phyloP scores from a whole-genome alignment of 2,797 vertebrate genomes.

The Falco peregrinus region DNA sequence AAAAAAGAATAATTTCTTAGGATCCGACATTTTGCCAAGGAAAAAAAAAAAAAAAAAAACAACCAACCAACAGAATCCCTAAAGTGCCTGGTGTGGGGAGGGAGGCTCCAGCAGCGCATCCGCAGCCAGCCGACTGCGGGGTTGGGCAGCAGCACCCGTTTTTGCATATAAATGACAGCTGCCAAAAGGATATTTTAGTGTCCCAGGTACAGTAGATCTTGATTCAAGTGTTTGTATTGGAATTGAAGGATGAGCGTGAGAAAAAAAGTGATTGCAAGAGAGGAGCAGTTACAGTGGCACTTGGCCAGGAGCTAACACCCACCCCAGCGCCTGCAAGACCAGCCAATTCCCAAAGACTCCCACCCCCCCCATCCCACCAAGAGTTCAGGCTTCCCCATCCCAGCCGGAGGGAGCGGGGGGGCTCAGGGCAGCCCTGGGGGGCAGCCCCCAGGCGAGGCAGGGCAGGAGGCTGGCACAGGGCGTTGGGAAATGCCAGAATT shows the following conservation, averaged over 20 bases:
- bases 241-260: conserved; percentile 26
- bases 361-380: neutral
- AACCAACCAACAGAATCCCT: conserved; percentile 64
- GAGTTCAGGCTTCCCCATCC: neutral
- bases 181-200: conserved; percentile 37
- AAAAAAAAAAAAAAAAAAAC: neutral
- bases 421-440: neutral
- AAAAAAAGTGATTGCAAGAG: neutral
- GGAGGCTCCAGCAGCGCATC: conserved; percentile 65
- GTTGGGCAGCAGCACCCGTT: conserved; percentile 70
- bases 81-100: conserved; percentile 79
- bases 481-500: neutral
- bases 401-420: neutral
- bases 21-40: neutral
- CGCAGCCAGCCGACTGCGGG: conserved; percentile 13
- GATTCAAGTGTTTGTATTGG: conserved; percentile 77
- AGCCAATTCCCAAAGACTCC: neutral
- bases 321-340: neutral
- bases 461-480: neutral
- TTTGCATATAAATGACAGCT: conserved; percentile 72
- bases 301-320: neutral
- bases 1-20: neutral
- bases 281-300: conserved; percentile 24
- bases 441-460: neutral
- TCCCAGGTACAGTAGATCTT: conserved; percentile 78